phyloP scores from a whole-genome alignment of 2,113 vertebrate species.

The Xenopus laevis region DNA sequence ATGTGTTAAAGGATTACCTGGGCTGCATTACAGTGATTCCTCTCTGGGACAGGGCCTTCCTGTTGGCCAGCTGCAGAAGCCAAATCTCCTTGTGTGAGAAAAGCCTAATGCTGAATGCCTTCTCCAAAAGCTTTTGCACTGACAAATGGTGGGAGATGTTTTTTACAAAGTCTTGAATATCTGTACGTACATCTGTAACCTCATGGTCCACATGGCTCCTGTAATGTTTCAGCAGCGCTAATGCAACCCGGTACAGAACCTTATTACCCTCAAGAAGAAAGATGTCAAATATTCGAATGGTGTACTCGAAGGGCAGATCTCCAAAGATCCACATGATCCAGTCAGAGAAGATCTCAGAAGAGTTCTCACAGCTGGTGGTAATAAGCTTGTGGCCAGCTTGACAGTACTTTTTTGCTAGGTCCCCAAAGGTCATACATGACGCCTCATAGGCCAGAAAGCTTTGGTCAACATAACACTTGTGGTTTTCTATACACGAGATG shows the following conservation, averaged over 20 bases:
- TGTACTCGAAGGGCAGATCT: conserved; percentile 76
- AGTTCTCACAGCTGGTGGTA: conserved; percentile 69
- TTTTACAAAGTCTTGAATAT: conserved; percentile 72
- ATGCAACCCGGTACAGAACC: conserved; percentile 78
- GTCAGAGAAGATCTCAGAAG: conserved; percentile 81
- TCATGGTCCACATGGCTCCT: conserved; percentile 66
- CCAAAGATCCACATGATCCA: conserved; percentile 84
- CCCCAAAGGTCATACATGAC: conserved; percentile 84
- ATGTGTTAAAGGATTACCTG: conserved; percentile 54
- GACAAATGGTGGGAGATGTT: conserved; percentile 65
- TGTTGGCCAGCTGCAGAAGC: conserved; percentile 80
- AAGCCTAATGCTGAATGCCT: conserved; percentile 73
- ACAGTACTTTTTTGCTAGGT: conserved; percentile 81
- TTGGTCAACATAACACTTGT: conserved; percentile 76
- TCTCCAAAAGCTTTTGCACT: conserved; percentile 68
- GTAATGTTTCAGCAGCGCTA: conserved; percentile 77
- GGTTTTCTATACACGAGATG: conserved; percentile 69
- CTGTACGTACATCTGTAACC: conserved; percentile 65
- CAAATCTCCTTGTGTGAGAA: conserved; percentile 78
- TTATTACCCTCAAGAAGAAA: conserved; percentile 83
- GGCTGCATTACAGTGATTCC: conserved; percentile 72
- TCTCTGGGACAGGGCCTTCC: conserved; percentile 69
- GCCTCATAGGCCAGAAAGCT: conserved; percentile 77
- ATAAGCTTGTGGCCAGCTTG: conserved; percentile 77
- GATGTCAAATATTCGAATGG: conserved; percentile 75